Evolutionary conservation across 2,888 invertebrate species (phyloP), one percentile per base, ranked within the genome.

Genomic region (Zygothrica quintamaculata): DNA sequence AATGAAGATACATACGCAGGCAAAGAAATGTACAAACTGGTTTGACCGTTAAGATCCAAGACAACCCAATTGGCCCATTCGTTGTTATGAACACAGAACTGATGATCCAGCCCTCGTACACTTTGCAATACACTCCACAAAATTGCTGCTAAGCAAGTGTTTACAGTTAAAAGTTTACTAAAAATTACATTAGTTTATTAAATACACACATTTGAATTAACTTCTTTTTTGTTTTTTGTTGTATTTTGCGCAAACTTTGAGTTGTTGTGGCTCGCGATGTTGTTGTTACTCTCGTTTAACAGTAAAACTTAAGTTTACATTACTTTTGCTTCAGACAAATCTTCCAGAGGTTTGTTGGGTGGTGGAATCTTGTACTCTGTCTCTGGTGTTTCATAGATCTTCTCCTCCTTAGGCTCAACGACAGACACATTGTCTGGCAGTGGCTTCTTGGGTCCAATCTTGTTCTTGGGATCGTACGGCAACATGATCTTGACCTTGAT

Each of bases 401-500:
- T 93, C 92, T 99, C 99, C 88, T 99, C 98, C 92, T 99, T 99
- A 57, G 99, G 99, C 92, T 99, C 99, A 60, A 96, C 96, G 79
- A 99, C 99, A 87, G 95, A 95, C 76, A 99, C 98, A 92, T 98
- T 97, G 92, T 99, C 99, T 44, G 99, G 99, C 89, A 99, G 94
- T 3, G 99, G 99, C 91, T 96, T 96, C 94, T 98, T 98, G 74
- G 99, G 99, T 51, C 99, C 99, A 88, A 95, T 97, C 93, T 99
- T 99, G 92, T 99, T 99, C 91, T 95, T 95, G 66, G 98, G 96
- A 93, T 99, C 99, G 94, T 97, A 98, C 36, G 99, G 99, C 92
- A 99, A 94, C 99, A 99, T 99, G 92, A 99, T 99, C 92, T 99
- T 99, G 87, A 96, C 98, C 96, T 94, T 94, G 77, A 94, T 94